Conservation (phyloP, 2,888 invertebrate species). For the Altica lythri region DNA sequence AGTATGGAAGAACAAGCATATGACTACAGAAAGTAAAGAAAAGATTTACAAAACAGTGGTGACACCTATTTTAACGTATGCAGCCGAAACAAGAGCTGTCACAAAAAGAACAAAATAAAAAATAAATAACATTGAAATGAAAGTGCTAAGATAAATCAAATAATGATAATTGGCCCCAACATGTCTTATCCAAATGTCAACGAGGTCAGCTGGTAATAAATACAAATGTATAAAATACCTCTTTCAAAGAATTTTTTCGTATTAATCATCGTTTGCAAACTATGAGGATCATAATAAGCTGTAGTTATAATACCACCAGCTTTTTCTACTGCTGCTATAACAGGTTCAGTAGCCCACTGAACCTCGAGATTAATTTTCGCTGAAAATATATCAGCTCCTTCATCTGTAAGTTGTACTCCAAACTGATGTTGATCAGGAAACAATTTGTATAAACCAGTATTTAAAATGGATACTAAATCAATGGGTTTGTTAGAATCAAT, state of each 20-base stretch:
- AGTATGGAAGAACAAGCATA: too few relatives aligned
- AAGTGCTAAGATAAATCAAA: too few relatives aligned
- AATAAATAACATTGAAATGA: too few relatives aligned
- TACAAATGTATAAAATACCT: slow-evolving; percentile 58
- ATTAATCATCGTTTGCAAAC: slow-evolving; percentile 75
- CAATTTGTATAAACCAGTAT: slow-evolving; percentile 75
- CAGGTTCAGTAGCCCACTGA: slow-evolving; percentile 90
- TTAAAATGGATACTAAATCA: slow-evolving; percentile 82
- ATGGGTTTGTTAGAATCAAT: slow-evolving; percentile 81
- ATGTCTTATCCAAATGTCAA: too few relatives aligned
- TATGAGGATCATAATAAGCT: slow-evolving; percentile 87
- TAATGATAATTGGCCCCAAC: too few relatives aligned
- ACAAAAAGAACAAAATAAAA: too few relatives aligned
- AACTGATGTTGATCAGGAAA: slow-evolving; percentile 77
- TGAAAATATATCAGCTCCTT: slow-evolving; percentile 84
- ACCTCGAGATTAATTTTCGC: slow-evolving; percentile 95
- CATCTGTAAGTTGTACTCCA: slow-evolving; percentile 91
- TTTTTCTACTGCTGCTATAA: slow-evolving; percentile 93
- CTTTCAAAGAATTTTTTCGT: slow-evolving; percentile 82
- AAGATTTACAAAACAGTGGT: too few relatives aligned
- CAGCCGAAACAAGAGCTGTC: too few relatives aligned
- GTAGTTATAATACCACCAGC: slow-evolving; percentile 94
- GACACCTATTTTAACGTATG: too few relatives aligned
- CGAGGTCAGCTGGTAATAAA: too few relatives aligned
- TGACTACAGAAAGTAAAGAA: too few relatives aligned